phyloP scores from a whole-genome alignment of 2,797 vertebrate species.

The Falco biarmicus region DNA sequence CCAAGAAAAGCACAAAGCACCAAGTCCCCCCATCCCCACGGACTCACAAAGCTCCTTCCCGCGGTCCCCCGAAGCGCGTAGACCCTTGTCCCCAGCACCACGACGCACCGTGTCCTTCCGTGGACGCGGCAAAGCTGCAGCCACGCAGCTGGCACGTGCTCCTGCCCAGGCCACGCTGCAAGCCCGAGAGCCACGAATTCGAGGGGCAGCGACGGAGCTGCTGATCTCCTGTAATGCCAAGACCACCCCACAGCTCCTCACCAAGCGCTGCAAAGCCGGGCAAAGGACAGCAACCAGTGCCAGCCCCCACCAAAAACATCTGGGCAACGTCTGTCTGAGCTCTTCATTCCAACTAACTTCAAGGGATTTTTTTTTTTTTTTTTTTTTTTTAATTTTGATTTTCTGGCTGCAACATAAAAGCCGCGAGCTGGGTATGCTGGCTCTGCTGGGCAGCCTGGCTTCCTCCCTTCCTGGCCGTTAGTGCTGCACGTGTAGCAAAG shows the following conservation, averaged over 20 bases:
- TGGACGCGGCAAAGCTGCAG: not conserved
- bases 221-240: too few relatives aligned
- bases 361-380: not conserved
- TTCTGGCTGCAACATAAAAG: not conserved
- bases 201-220: not conserved
- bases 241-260: not conserved
- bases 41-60: not conserved
- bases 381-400: not conserved
- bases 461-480: not conserved
- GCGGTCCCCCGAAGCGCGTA: fast-evolving
- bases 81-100: too few relatives aligned
- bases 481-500: not conserved
- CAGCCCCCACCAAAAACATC: not conserved
- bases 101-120: not conserved
- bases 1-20: not conserved
- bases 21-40: not conserved
- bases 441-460: not conserved
- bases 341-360: not conserved
- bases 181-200: not conserved
- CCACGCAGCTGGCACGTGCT: not conserved
- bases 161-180: not conserved
- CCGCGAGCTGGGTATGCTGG: not conserved
- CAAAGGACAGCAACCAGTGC: not conserved
- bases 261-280: not conserved
- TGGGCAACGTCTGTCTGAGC: not conserved